These are phyloP conservation scores for Protophormia terraenovae DNA, from an alignment of 2,888 invertebrate species.

Conservation along the genomic window DNA sequence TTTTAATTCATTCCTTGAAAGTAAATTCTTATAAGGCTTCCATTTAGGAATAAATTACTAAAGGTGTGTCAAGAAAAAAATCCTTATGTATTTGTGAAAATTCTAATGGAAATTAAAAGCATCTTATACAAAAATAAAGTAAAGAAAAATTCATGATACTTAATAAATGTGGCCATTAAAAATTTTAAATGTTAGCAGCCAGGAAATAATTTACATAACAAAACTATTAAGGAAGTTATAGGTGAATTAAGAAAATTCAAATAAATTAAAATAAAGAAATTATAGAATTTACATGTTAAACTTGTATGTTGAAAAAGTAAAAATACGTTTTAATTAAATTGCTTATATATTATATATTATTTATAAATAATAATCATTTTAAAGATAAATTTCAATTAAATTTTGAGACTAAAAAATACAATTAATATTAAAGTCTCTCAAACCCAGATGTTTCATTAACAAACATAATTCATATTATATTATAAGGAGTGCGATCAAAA, in stretches of 20 bases:
- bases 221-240: slow-evolving; percentile 69
- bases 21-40: neutral
- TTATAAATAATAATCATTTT: too few species aligned
- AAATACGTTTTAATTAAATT: too few species aligned
- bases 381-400: too few species aligned
- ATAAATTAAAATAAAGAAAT: neutral
- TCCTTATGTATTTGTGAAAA: neutral
- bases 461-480: too few species aligned
- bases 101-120: neutral
- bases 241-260: neutral
- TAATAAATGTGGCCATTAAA: neutral
- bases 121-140: neutral
- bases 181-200: slow-evolving; percentile 15
- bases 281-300: too few species aligned
- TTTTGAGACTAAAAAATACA: too few species aligned
- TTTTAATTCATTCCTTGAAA: neutral
- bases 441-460: too few species aligned
- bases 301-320: too few species aligned
- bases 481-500: too few species aligned
- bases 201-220: slow-evolving; percentile 75
- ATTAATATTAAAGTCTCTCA: too few species aligned
- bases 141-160: neutral
- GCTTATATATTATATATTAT: too few species aligned
- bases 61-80: slow-evolving; percentile 54
- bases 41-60: slow-evolving; percentile 1